Base-by-base conservation (phyloP, 2,888 invertebrate genomes). In the Pharmacophagus antenor region DNA sequence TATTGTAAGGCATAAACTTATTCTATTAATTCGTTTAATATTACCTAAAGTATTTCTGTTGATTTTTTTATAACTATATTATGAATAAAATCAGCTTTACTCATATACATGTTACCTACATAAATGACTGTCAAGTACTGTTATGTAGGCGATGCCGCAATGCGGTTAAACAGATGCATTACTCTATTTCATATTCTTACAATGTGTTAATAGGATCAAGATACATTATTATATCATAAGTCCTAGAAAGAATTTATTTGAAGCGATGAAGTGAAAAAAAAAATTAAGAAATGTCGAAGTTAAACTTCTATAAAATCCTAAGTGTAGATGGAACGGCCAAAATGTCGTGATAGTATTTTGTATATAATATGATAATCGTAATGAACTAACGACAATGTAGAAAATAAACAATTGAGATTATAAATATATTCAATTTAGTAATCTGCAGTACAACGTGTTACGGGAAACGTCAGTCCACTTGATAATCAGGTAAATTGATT, bases 121-220 rank as follows among this genome's bases (percentile, higher is more conserved):
- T 31, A 31, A 31, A 3, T 31, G 10, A 12, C 31, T 15, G 10
- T 10, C 31, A 31, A 31, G 31, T 31, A 12, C 15, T 15, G 27
- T 51, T 52, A 12, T 37, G 22, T 41, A 42, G n/a, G 44, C 44
- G 20, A 57, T 44, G 57, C 23, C 58, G 58, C 52, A 58, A 20
- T 58, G 58, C 58, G 58, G 58, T 58, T 58, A 58, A 42, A 42
- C 8, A 17, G 17, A n/a, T 15, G 42, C 42, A 42, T 17, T n/a
- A 17, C 4, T 17, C 17, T 42, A 17, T 42, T 42, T 17, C 17
- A 42, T 42, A 42, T 42, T 42, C 17, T 42, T 12, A 41, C 17
- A 42, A 4, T 42, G n/a, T 42, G 41, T 42, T 42, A 3, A 42
- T 6, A 17, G 6, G 17, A 42, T 18, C 42, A 42, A 4, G 17